Base-by-base conservation (phyloP, 30 jellyfish, hydroid and myxozoan species). In the Turritopsis rubra region DNA sequence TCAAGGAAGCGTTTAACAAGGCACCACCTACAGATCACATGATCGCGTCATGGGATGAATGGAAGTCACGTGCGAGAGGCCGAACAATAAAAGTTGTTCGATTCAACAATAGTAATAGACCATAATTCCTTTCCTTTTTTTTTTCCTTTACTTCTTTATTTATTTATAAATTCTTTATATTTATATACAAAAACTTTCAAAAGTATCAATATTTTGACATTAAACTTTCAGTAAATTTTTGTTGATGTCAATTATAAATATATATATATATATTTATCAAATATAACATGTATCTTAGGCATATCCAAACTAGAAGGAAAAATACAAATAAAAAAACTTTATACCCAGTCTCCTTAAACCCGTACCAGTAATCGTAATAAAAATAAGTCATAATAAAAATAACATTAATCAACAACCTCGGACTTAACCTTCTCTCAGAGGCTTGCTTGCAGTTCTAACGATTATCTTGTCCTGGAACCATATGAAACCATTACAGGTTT, bases 1-100 rank as follows among this genome's bases (percentile, higher is more conserved):
- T 68, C 77, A 27, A 68, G 19, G 77, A 68, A n/a, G 77, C 77
- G 16, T 68, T n/a, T 22, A 68, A 68, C 77, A 68, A 68, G 21
- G 77, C 30, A 9, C 77, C 77, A 8, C 77, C 77, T 0, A 68
- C 77, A n/a, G 77, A 68, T 68, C 31, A 68, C 77, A 16, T 68
- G 28, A 68, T 68, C 28, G 30, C 30, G 77, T 23, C 28, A 8
- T 68, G 77, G 77, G 30, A 68, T 9, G 77, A 68, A 23, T 68
- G 77, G 77, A 68, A 68, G 77, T n/a, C 77, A 68, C 28, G 8
- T n/a, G 77, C 1, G 23, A 23, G 77, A 1, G 77, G 77, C 9
- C 16, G 8, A 68, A 68, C 77, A n/a, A 27, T 68, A 23, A 0
- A 27, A 68, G 77, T 68, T 19, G 77, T 68, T 68, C 77, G 77